These are phyloP conservation scores for Apeltes quadracus DNA, from an alignment of 2,113 vertebrate species.

Conservation along the genomic window DNA sequence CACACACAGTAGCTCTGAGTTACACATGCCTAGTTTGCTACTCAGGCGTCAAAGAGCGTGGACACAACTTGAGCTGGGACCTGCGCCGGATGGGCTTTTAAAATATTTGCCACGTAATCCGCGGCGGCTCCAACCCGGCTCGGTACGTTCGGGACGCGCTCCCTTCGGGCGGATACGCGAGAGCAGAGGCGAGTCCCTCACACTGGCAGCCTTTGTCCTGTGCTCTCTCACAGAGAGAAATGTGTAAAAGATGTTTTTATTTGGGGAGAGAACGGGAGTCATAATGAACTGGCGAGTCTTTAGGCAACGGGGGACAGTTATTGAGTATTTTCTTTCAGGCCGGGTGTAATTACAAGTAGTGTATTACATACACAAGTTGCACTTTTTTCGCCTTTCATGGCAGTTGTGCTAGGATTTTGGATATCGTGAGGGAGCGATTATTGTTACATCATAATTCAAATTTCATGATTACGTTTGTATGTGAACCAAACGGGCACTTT, in stretches of 20 bases:
- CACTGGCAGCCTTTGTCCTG: conserved; percentile 26
- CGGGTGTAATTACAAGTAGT: neutral
- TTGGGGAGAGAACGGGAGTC: neutral
- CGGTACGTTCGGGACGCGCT: conserved; percentile 15
- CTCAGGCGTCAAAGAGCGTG: conserved; percentile 27
- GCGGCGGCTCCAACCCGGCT: conserved; percentile 8
- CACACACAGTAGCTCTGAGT: conserved; percentile 46
- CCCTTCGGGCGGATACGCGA: conserved; percentile 30
- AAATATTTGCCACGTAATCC: neutral
- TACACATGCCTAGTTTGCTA: conserved; percentile 57
- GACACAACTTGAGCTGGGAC: conserved; percentile 12
- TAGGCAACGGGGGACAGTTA: neutral
- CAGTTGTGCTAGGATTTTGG: neutral
- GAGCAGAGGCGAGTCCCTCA: conserved; percentile 52
- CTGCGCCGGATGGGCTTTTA: neutral
- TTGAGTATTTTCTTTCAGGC: neutral
- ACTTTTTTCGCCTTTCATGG: neutral
- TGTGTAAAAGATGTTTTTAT: conserved; percentile 23
- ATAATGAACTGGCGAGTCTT: neutral
- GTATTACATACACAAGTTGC: neutral
- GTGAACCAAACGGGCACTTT: neutral
- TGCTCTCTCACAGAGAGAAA: conserved; percentile 21
- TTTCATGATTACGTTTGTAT: neutral
- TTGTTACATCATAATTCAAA: neutral
- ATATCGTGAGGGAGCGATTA: neutral